These are phyloP conservation scores for Ectropis crepuscularia DNA, from an alignment of 2,888 invertebrate species.

Conservation along the genomic window DNA sequence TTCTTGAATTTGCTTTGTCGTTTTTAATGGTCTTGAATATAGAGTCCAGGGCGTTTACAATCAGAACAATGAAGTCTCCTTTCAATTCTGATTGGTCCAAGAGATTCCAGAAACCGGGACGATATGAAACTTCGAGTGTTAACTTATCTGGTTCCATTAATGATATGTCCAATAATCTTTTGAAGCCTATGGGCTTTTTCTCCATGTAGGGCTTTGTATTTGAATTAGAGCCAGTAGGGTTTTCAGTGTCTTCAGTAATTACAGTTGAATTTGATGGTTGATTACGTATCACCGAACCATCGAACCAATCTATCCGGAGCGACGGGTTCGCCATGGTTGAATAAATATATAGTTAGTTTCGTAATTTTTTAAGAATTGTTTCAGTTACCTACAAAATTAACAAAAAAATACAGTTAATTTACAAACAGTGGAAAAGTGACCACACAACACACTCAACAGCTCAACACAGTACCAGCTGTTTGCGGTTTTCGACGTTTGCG, in stretches of 20 bases:
- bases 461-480: too few species aligned
- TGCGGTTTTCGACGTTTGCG: too few species aligned
- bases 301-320: constrained; percentile 79
- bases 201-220: constrained; percentile 56
- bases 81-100: constrained; percentile 68
- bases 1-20: constrained; percentile 63
- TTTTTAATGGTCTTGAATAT: constrained; percentile 65
- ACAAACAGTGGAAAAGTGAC: too few species aligned
- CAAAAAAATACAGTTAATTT: too few species aligned
- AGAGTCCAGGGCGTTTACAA: constrained; percentile 72
- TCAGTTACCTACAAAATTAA: too few species aligned
- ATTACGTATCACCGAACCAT: constrained; percentile 74
- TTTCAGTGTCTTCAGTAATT: constrained; percentile 62
- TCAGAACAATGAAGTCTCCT: constrained; percentile 77
- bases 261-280: constrained; percentile 46
- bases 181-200: constrained; percentile 77
- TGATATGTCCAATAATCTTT: constrained; percentile 71
- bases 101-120: constrained; percentile 76
- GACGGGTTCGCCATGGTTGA: constrained; percentile 64
- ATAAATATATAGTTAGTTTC: not conserved
- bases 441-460: too few species aligned
- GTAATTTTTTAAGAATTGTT: too few species aligned
- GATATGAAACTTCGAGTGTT: constrained; percentile 70
- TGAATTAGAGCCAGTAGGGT: constrained; percentile 44
- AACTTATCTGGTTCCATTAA: constrained; percentile 67